Conservation (phyloP, 2,113 vertebrate species). For the Phasianus colchicus region DNA sequence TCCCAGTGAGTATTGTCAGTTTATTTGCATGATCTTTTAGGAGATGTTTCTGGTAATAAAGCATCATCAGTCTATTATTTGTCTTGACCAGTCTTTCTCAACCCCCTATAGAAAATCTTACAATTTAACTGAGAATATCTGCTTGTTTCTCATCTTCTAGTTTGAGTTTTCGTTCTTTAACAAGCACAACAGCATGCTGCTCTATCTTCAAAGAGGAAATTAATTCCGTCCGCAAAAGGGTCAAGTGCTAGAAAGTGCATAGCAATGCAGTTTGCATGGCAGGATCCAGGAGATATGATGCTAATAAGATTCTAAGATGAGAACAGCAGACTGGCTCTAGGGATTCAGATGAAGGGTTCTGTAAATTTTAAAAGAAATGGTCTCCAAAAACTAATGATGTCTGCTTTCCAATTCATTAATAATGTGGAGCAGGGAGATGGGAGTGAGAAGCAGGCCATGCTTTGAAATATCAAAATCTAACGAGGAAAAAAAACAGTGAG, state of each 20-base stretch:
- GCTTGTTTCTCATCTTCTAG: conserved; percentile 69
- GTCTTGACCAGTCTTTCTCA: conserved; percentile 50
- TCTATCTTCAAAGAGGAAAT: conserved; percentile 85
- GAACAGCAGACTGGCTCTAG: conserved; percentile 86
- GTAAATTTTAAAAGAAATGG: conserved; percentile 91
- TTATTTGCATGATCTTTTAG: conserved; percentile 58
- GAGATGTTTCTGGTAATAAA: conserved; percentile 31
- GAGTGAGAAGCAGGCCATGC: conserved; percentile 79
- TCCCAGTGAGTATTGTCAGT: conserved; percentile 9
- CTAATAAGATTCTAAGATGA: conserved; percentile 94
- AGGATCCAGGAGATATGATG: conserved; percentile 88
- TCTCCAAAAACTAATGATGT: conserved; percentile 94
- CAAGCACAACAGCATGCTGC: conserved; percentile 83
- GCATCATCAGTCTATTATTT: conserved; percentile 58
- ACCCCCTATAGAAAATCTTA: conserved; percentile 29
- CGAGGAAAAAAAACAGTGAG: conserved; percentile 77
- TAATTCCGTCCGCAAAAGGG: conserved; percentile 91
- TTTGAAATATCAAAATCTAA: conserved; percentile 85
- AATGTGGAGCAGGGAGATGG: conserved; percentile 86
- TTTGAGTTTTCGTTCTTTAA: conserved; percentile 83
- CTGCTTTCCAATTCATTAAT: conserved; percentile 91
- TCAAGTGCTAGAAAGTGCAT: conserved; percentile 94
- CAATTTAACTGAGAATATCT: conserved; percentile 65
- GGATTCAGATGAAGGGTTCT: conserved; percentile 92
- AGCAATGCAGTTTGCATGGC: conserved; percentile 91